A percentile compares a stretch with the other conserved stretches of the same genome.
These are phyloP conservation scores for Pitta sordida DNA, from an alignment of 2,113 vertebrate genomes.

Conservation along the genomic window DNA sequence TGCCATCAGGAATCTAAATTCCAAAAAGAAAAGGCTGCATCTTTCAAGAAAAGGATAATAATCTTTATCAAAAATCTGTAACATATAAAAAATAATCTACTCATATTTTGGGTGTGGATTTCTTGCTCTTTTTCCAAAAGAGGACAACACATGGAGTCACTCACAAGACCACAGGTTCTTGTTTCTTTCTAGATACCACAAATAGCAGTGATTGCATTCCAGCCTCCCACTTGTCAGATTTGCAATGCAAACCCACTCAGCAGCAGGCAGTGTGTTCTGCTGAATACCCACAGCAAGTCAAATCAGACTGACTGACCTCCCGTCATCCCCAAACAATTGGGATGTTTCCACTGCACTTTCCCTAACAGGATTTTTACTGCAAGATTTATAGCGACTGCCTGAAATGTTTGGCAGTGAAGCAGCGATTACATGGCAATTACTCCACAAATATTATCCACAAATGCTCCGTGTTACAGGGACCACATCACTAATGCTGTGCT, in stretches of 20 bases:
- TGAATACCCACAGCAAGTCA: conserved; percentile 2
- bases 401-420: conserved; percentile 37
- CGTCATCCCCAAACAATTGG: background rate
- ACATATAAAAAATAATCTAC: background rate
- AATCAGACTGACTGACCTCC: conserved; percentile 33
- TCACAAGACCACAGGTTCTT: background rate
- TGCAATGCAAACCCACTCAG: background rate
- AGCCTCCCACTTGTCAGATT: background rate
- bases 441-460: conserved; percentile 49
- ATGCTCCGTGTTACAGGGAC: conserved; percentile 39
- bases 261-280: background rate
- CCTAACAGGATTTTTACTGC: background rate
- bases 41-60: background rate
- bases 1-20: background rate
- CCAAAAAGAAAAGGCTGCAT: background rate
- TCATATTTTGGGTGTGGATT: background rate
- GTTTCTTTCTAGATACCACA: background rate
- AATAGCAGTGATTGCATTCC: background rate
- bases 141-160: background rate
- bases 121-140: background rate
- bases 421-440: conserved; percentile 41
- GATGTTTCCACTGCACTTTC: background rate
- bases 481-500: conserved; percentile 16
- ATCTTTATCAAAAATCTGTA: background rate
- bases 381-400: conserved; percentile 17